A percentile compares a stretch with the other conserved stretches of the same genome.
These are phyloP conservation scores for Acromyrmex charruanus DNA, from an alignment of 1,140 invertebrate species.

Conservation along the genomic window DNA sequence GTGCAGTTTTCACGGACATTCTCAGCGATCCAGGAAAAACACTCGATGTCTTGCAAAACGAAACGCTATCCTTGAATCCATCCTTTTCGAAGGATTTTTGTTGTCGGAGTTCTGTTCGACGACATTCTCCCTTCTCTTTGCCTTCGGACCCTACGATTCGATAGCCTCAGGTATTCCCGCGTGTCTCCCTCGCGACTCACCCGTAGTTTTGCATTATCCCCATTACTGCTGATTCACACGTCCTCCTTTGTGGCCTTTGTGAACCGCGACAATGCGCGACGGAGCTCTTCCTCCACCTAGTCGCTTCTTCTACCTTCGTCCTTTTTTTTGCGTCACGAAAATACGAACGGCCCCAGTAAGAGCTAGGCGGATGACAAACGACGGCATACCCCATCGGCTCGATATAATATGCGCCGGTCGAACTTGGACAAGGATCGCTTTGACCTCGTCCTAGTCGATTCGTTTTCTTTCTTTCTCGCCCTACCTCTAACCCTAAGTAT, in stretches of 20 bases:
- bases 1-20: not conserved
- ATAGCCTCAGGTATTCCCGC: conserved; percentile 58
- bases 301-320: conserved; percentile 46
- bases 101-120: conserved; percentile 23
- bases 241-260: conserved; percentile 83
- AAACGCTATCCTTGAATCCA: conserved; percentile 40
- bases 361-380: conserved; percentile 80
- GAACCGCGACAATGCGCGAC: conserved; percentile 80
- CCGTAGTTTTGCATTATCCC: conserved; percentile 84
- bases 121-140: not conserved
- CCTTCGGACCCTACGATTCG: conserved; percentile 41
- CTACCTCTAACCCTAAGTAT: conserved; percentile 28
- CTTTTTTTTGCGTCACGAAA: conserved; percentile 71
- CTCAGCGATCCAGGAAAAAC: conserved; percentile 47
- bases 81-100: not conserved
- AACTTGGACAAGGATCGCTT: conserved; percentile 62
- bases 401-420: conserved; percentile 73
- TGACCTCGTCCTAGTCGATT: conserved; percentile 69
- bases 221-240: conserved; percentile 86
- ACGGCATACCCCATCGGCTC: conserved; percentile 74
- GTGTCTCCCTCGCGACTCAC: conserved; percentile 53
- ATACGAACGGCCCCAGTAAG: conserved; percentile 72
- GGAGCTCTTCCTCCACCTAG: conserved; percentile 66
- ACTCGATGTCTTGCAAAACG: conserved; percentile 25
- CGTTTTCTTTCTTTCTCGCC: conserved; percentile 43